These are phyloP conservation scores for Speoplatyrhinus poulsoni DNA, from an alignment of 2,113 vertebrate species.

Conservation along the genomic window DNA sequence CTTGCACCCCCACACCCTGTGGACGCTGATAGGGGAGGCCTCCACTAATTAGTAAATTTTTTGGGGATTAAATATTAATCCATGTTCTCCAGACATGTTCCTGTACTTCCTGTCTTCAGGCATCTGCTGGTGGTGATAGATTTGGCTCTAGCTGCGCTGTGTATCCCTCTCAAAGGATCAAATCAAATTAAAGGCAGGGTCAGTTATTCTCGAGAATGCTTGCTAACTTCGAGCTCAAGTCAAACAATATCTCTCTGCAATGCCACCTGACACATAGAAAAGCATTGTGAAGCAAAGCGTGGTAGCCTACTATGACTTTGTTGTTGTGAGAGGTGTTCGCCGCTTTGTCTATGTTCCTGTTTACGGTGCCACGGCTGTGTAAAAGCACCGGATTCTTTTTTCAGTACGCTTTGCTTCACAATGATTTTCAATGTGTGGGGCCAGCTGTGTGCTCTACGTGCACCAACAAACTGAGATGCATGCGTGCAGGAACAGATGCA, in stretches of 20 bases:
- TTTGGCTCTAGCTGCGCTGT: conserved; percentile 30
- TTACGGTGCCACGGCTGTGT: too few relatives aligned
- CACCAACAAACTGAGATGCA: background rate
- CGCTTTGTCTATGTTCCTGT: too few relatives aligned
- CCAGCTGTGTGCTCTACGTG: background rate
- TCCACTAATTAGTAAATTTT: conserved; percentile 64
- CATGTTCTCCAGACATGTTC: conserved; percentile 29
- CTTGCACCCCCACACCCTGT: background rate
- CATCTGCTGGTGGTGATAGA: conserved; percentile 24
- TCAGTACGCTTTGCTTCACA: too few relatives aligned
- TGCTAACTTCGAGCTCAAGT: too few relatives aligned
- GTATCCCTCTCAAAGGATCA: conserved; percentile 14
- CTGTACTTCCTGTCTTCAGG: conserved; percentile 32
- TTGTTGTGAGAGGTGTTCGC: too few relatives aligned
- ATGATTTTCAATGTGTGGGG: too few relatives aligned
- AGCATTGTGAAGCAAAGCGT: too few relatives aligned
- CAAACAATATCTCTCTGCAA: too few relatives aligned
- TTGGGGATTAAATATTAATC: conserved; percentile 66
- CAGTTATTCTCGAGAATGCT: too few relatives aligned
- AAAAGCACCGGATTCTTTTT: too few relatives aligned
- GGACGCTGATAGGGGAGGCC: conserved; percentile 15
- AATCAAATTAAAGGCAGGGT: conserved; percentile 6
- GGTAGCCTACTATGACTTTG: too few relatives aligned
- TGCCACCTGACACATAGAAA: too few relatives aligned
- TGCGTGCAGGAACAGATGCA: conserved; percentile 6